phyloP scores from a whole-genome alignment of 2,888 invertebrate genomes.

The Tenthredo livida region DNA sequence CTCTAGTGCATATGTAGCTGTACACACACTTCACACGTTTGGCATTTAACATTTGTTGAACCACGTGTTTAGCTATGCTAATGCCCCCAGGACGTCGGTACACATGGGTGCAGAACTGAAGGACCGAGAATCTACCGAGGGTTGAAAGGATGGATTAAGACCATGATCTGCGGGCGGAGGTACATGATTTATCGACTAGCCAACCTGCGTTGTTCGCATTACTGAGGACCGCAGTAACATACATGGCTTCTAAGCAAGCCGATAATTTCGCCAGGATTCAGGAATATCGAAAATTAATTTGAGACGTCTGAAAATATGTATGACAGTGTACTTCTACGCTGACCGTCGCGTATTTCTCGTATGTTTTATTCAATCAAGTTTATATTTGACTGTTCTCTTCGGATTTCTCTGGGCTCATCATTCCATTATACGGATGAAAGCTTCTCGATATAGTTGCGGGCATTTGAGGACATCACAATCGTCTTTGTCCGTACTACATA shows the following conservation, averaged over 20 bases:
- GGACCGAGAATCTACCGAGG: conserved; percentile 19
- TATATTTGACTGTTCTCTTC: not conserved
- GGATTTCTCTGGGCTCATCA: not conserved
- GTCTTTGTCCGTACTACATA: not conserved
- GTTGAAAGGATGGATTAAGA: conserved; percentile 39
- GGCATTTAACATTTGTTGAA: conserved; percentile 48
- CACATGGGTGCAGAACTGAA: conserved; percentile 30
- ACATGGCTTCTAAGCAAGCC: not conserved
- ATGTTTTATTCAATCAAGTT: not conserved
- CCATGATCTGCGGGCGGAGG: conserved; percentile 20
- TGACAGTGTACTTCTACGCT: not conserved
- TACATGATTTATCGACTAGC: conserved; percentile 20
- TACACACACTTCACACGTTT: conserved; percentile 21
- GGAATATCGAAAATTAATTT: not conserved
- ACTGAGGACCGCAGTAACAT: not conserved
- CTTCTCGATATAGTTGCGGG: not conserved
- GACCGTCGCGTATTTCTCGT: not conserved
- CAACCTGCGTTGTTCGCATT: conserved; percentile 6
- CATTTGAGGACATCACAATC: not conserved
- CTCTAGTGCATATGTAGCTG: not conserved
- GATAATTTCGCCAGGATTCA: not conserved
- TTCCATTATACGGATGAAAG: not conserved
- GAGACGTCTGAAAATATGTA: not conserved
- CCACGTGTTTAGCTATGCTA: conserved; percentile 43
- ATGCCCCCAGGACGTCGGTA: conserved; percentile 32